Evolutionary conservation across 2,113 vertebrate species (phyloP), one percentile per base, ranked within the genome.

Genomic region (Ciconia boyciana): DNA sequence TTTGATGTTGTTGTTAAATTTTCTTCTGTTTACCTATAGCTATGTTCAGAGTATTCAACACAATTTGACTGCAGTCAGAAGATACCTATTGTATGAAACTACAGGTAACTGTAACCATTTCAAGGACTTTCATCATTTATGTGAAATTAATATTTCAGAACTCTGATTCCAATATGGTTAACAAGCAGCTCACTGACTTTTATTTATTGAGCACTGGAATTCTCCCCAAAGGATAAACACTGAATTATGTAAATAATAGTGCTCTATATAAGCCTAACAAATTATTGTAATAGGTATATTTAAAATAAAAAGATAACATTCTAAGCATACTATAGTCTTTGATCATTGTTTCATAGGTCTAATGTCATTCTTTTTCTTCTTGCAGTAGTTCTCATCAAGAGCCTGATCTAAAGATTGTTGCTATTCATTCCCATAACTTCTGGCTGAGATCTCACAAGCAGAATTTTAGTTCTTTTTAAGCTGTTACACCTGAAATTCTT

Each of bases 241-340:
- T 97, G 96, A 89, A 93, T 82, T 96, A 79, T 98, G 97, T 98
- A 98, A 98, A 98, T 98, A 98, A 97, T 90, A 94, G 90, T 97
- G 94, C 89, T 98, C 95, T 96, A 95, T 97, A 97, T 93, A 90
- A 94, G 71, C 96, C 93, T 98, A 98, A 98, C 92, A 94, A 97
- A 96, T 96, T 97, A 94, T 90, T 98, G 98, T 98, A 98, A 97
- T 97, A 97, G 92, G 83, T 97, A 98, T 98, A 98, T 98, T 98
- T 98, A 98, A 98, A 98, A 98, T 98, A 98, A 98, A 96, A 98
- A 97, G 62, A 96, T 72, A 96, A 97, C 89, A 95, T 97, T 96
- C 93, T 96, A 96, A 98, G 83, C 84, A 84, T 92, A 87, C 25
- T 69, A 36, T 39, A 86, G 80, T 88, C 77, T 89, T 62, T 95